Evolutionary conservation across 2,888 invertebrate species (phyloP).

Genomic region (Drosophila flavopinicola): DNA sequence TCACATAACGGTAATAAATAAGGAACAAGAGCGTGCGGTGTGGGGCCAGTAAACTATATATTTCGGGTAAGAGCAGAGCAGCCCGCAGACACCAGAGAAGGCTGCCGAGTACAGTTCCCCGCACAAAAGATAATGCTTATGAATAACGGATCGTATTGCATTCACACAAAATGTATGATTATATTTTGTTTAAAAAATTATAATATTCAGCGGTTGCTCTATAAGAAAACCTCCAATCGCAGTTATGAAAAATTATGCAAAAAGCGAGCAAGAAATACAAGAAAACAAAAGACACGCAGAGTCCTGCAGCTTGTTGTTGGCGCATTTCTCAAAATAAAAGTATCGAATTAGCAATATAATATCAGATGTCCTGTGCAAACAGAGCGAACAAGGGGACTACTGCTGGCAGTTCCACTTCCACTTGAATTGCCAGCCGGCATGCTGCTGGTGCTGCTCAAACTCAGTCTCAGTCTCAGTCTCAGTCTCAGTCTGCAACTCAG

Average conservation of each 20-base stretch:
- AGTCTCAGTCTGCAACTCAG: background rate
- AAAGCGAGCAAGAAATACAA: constrained; percentile 31
- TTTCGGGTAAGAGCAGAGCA: constrained; percentile 37
- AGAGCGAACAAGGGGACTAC: constrained; percentile 19
- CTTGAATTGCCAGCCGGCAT: constrained; percentile 73
- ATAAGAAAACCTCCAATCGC: constrained; percentile 43
- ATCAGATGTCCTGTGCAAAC: constrained; percentile 71
- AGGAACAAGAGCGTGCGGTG: constrained; percentile 16
- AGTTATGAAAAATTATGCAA: constrained; percentile 68
- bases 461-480: background rate
- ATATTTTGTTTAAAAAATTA: constrained; percentile 59
- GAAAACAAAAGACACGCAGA: constrained; percentile 25
- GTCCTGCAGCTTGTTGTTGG: constrained; percentile 46
- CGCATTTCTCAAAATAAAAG: constrained; percentile 69
- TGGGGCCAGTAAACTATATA: constrained; percentile 16
- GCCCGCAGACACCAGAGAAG: constrained; percentile 62
- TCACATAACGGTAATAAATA: constrained; percentile 81
- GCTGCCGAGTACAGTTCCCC: constrained; percentile 13
- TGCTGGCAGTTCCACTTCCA: constrained; percentile 65
- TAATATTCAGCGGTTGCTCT: constrained; percentile 55
- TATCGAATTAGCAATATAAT: constrained; percentile 83
- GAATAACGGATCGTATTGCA: constrained; percentile 77
- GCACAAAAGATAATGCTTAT: constrained; percentile 61
- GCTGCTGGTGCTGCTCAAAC: constrained; percentile 30
- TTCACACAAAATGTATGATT: constrained; percentile 73